phyloP scores from a whole-genome alignment of 2,888 invertebrate genomes.

The Stegana nigrithorax region DNA sequence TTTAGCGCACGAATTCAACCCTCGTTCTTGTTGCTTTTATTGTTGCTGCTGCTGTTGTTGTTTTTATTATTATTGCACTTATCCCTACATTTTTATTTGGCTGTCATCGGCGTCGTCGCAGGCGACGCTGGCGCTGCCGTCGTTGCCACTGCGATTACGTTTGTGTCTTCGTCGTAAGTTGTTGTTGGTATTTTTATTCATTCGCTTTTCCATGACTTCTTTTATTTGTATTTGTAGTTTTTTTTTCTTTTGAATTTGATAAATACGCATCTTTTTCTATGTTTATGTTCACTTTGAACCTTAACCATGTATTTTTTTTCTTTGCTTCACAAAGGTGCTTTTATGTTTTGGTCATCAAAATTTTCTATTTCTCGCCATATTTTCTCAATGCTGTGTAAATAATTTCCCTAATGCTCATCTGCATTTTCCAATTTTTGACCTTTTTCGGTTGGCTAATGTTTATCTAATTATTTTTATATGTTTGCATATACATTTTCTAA shows the following conservation, averaged over 20 bases:
- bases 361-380: slow-evolving; percentile 20
- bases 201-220: slow-evolving; percentile 54
- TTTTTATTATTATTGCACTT: slow-evolving; percentile 12
- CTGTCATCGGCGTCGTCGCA: neutral
- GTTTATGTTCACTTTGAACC: slow-evolving; percentile 54
- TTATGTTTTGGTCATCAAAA: slow-evolving; percentile 61
- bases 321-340: slow-evolving; percentile 22
- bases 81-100: slow-evolving; percentile 12
- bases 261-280: slow-evolving; percentile 62
- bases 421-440: slow-evolving; percentile 20
- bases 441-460: slow-evolving; percentile 44
- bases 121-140: too few species aligned
- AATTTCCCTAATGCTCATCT: slow-evolving; percentile 33
- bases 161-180: neutral
- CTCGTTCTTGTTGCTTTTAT: neutral
- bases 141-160: too few species aligned
- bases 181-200: slow-evolving; percentile 24
- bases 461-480: slow-evolving; percentile 60
- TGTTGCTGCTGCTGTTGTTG: slow-evolving; percentile 17
- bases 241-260: slow-evolving; percentile 50
- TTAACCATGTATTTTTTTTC: slow-evolving; percentile 31
- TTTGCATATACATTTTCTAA: neutral
- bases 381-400: too few species aligned
- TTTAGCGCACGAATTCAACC: neutral
- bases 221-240: slow-evolving; percentile 61